Base-by-base conservation (phyloP, 2,888 invertebrate genomes). In the Nomada lathburiana region DNA sequence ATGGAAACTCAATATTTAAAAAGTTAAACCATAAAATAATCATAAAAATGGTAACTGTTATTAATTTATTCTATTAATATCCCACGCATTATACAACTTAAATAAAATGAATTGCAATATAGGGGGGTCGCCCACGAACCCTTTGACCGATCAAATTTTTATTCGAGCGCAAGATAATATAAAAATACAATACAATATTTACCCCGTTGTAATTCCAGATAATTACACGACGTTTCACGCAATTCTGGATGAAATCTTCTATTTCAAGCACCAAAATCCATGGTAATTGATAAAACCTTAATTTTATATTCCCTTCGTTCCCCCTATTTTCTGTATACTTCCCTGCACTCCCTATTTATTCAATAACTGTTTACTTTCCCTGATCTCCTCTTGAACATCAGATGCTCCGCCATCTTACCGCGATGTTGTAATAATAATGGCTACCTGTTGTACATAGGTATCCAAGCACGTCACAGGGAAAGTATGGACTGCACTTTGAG, bases 401-500 rank as follows among this genome's bases (percentile, higher is more conserved):
- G 75, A 44, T 73, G 67, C 73, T 62, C 83, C 86, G 80, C 88
- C 90, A 90, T 90, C 83, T 88, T 88, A 76, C 68, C 57, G 74
- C 67, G 84, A 80, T 87, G 84, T 84, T 86, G 83, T 85, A 89
- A 88, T 82, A 84, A 87, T 85, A 87, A 87, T 87, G 88, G 86
- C 89, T 82, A 84, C 84, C 83, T 81, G 80, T 82, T 88, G 80
- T 76, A 81, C 74, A 84, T 83, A 86, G 78, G 73, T 59, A 53
- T 52, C 20, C 60, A 76, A 62, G 20, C 29, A 44, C 44, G 11
- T 9, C 16, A 71, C 63, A 5, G 80, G 44, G 70, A 77, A 86
- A 86, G 64, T 86, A 82, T 88, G 75, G 83, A 36, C 86, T 63
- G 52, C 57, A 26, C 26, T n/a, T 52, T 53, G 18, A 67, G 16